Evolutionary conservation across 1,140 invertebrate species (phyloP).

Genomic region (Argopecten irradians): DNA sequence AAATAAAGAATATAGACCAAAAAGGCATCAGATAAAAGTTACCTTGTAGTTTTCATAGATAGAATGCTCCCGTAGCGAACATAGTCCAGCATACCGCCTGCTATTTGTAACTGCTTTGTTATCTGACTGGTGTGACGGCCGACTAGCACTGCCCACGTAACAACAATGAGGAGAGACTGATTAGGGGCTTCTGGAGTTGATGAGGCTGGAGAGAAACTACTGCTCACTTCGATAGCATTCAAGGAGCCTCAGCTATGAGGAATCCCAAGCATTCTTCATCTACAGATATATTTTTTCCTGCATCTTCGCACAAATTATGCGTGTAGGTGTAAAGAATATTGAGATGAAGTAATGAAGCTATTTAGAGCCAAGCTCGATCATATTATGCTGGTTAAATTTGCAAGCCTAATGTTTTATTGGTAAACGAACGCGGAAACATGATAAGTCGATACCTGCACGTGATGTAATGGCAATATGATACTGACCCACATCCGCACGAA

Average conservation of each 20-base stretch:
- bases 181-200: not conserved
- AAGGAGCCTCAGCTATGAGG: not conserved
- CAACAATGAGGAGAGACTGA: not conserved
- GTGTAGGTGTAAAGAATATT: not conserved
- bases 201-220: not conserved
- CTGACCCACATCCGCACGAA: not conserved
- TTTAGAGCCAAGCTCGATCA: not conserved
- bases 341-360: not conserved
- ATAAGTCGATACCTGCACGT: not conserved
- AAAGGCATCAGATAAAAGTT: not conserved
- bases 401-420: not conserved
- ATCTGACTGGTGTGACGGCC: not conserved
- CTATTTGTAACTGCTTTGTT: not conserved
- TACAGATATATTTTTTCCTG: not conserved
- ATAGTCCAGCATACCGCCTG: constrained; percentile 11
- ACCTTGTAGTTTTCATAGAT: constrained; percentile 16
- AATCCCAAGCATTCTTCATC: not conserved
- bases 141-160: constrained; percentile 1
- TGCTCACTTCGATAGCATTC: constrained; percentile 15
- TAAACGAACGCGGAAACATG: not conserved
- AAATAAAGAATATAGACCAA: not conserved
- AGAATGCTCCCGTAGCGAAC: not conserved
- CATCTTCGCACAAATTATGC: not conserved
- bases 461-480: not conserved
- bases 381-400: not conserved